These are phyloP conservation scores for Bos indicus DNA, from an alignment of 2,113 vertebrate species.

Conservation along the genomic window DNA sequence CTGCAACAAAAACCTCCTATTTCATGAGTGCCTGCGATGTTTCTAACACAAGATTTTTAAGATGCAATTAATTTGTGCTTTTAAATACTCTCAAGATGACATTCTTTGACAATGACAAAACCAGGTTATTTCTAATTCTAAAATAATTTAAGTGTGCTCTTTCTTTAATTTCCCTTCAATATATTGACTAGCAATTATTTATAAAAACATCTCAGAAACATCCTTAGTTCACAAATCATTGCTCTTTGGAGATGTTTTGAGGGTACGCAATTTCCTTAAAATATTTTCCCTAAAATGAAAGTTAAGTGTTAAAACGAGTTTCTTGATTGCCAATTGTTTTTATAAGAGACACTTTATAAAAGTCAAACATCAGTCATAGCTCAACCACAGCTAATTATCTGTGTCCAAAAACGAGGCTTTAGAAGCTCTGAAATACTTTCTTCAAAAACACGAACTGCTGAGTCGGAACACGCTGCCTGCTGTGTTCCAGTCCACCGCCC, in stretches of 20 bases:
- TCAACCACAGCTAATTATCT: background rate
- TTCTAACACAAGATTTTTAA: background rate
- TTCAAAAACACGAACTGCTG: background rate
- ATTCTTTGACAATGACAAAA: background rate
- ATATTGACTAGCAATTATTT: background rate
- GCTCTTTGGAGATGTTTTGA: background rate
- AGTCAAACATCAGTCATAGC: background rate
- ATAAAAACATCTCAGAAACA: background rate
- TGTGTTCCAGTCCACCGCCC: background rate
- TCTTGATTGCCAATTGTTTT: fast-evolving
- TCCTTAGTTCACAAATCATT: background rate
- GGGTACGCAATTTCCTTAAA: background rate
- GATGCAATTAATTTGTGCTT: background rate
- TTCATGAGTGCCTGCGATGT: background rate
- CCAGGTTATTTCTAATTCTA: background rate
- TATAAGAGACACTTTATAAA: background rate
- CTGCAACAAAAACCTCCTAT: background rate
- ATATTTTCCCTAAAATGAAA: background rate
- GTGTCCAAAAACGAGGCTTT: background rate
- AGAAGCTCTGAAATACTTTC: background rate
- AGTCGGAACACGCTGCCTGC: background rate
- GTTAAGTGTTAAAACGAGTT: too few relatives aligned
- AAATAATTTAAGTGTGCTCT: background rate
- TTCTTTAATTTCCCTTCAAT: background rate
- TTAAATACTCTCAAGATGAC: background rate